Conservation (phyloP, 2,113 vertebrate species). For the Galbula dea region DNA sequence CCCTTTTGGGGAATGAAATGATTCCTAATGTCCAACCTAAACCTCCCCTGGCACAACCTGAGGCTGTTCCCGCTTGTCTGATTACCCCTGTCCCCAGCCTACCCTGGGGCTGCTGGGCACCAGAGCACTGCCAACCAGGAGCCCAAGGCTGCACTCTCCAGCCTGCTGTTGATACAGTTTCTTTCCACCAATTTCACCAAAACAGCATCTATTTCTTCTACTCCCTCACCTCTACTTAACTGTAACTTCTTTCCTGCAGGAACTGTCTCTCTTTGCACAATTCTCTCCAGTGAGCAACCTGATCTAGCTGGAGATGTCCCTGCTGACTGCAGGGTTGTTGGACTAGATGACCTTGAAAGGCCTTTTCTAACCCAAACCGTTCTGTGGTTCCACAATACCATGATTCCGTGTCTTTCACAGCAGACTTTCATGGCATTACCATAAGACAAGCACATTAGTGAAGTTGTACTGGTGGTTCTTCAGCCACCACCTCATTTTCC, state of each 20-base stretch:
- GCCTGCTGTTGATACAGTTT: accelerated
- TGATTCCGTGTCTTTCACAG: not conserved
- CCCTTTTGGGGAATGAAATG: no score
- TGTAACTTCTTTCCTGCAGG: not conserved
- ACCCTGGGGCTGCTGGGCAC: not conserved
- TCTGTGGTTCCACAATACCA: not conserved
- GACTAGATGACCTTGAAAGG: not conserved
- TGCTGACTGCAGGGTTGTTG: not conserved
- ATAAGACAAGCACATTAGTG: accelerated
- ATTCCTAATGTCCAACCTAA: no score
- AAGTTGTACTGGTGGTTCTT: not conserved
- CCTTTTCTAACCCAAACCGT: not conserved
- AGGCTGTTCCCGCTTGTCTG: no score
- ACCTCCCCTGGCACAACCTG: no score
- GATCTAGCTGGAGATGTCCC: not conserved
- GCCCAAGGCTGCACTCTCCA: not conserved
- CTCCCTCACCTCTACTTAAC: accelerated
- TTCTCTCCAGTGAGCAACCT: not conserved
- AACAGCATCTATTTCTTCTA: not conserved
- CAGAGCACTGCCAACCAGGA: not conserved
- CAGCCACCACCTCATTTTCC: not conserved
- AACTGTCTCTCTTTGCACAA: not conserved
- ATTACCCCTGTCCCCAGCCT: no score
- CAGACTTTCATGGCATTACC: not conserved
- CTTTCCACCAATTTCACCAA: not conserved